Base-by-base conservation (phyloP, 2,797 vertebrate genomes). In the Babyrousa celebensis region DNA sequence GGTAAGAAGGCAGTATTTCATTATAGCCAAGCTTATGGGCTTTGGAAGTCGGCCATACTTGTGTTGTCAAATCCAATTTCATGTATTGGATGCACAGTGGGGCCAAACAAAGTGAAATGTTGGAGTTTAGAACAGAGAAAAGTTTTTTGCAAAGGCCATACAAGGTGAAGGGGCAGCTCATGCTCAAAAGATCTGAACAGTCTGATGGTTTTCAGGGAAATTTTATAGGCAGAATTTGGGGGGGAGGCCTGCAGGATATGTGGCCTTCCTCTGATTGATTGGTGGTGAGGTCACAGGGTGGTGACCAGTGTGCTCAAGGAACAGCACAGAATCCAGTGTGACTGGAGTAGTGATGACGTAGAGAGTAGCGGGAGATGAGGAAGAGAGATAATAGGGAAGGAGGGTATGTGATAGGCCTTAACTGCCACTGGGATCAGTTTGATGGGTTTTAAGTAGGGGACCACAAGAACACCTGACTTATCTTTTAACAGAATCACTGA, bases 401-500 rank as follows among this genome's bases (percentile, higher is more conserved):
- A 62, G 21, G 68, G 56, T 67, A 65, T 15, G 0, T 18, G 18
- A 29, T 14, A 20, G 11, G 1, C 5, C 29, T 86, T 89, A 54
- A 40, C 9, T 36, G 10, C 16, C 84, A 36, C 17, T 82, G 43
- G 9, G 36, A 65, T 93, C 67, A 87, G 20, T 94, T 92, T 65
- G 21, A 27, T 25, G 11, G 0, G 36, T 48, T 86, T 84, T 52
- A 70, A 84, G 29, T 90, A 52, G 36, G 40, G 36, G 32, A 92
- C 27, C 2, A 25, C 74, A 5, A 40, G 18, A 63, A 79, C 12
- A 58, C 48, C 27, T 89, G 62, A 29, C 40, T 70, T 52, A 72
- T 5, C 83, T 25, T 92, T 89, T 89, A 72, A 96, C 20, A 75
- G 40, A 94, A 70, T 79, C 15, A 79, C 20, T 78, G 60, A 78